Base-by-base conservation (phyloP, 2,797 vertebrate genomes). In the Chrysolophus pictus region DNA sequence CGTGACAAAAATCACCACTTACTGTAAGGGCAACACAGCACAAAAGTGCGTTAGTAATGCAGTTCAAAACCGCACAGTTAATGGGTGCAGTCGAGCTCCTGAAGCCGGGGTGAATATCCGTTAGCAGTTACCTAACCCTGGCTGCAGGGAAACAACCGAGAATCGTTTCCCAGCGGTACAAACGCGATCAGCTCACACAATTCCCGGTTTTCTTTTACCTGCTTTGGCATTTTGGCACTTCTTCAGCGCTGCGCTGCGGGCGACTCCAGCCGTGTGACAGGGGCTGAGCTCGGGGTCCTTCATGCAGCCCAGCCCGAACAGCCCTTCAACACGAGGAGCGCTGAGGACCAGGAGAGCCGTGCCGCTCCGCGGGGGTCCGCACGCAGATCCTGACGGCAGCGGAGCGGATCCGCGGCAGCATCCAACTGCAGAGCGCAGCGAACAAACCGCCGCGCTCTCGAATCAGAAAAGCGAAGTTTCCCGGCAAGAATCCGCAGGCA, bases 131-230 rank as follows among this genome's bases (percentile, higher is more conserved):
- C 82, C 60, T 79, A 72, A 88, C 84, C 85, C 35, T n/a, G 53
- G 60, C 59, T 84, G 74, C 15, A 17, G 8, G 87, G 85, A 93
- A 89, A 80, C 24, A 71, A 63, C 87, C 88, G 79, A 65, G 58
- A 71, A 78, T 88, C 72, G 76, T 14, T 37, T 91, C 73, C 84
- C 47, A 67, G 73, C 85, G 79, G 53, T 39, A 65, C 59, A 63
- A 69, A 88, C 56, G 47, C 81, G 78, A 89, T 87, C 62, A 68
- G 28, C 46, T 22, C 33, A 8, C 26, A 9, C 19, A 10, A 13
- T 42, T 84, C 37, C 80, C 53, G 53, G 5, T 41, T 76, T 86
- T 88, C 5, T 59, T 80, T 97, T 97, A 97, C 97, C 97, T 98
- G 97, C 46, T 92, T 97, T 46, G 94, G 93, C 97, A 97, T 98